phyloP scores from a whole-genome alignment of 92 coral and sea anemone genomes.

The Parazoanthus darwini region DNA sequence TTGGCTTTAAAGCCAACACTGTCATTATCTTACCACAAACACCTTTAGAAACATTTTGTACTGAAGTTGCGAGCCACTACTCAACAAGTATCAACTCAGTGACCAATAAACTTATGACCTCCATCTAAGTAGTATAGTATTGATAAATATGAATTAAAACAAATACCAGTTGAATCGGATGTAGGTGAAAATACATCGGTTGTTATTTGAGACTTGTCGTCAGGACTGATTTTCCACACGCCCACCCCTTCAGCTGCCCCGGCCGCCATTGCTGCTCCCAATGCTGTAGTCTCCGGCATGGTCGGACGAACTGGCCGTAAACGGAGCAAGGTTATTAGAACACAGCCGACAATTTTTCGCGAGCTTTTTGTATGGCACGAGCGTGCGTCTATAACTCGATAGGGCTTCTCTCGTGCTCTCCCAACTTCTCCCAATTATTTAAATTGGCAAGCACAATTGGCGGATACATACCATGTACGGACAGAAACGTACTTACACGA shows the following conservation, averaged over 20 bases:
- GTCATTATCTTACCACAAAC: neutral
- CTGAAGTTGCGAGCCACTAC: too few species aligned
- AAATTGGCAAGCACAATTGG: too few species aligned
- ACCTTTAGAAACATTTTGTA: neutral
- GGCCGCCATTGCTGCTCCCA: constrained; percentile 99
- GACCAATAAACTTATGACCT: neutral
- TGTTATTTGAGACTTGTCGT: constrained; percentile 82
- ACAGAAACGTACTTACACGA: too few species aligned
- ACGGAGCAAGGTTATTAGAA: neutral
- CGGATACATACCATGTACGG: too few species aligned
- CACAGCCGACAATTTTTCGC: too few species aligned
- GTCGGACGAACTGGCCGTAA: constrained; percentile 84
- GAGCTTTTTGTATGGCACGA: too few species aligned
- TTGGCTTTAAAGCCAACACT: too few species aligned
- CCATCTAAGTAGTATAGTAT: neutral
- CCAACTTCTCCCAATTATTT: too few species aligned
- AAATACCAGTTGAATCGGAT: constrained; percentile 74
- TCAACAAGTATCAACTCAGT: neutral
- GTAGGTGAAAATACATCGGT: constrained; percentile 85
- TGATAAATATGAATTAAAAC: neutral
- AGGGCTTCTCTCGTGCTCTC: too few species aligned
- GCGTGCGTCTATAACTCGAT: too few species aligned
- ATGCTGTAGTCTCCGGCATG: constrained; percentile 98
- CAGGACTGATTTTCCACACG: constrained; percentile 83
- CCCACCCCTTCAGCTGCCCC: constrained; percentile 97